Conservation (phyloP, 2,797 vertebrate species). For the Phataginus tetradactyla region DNA sequence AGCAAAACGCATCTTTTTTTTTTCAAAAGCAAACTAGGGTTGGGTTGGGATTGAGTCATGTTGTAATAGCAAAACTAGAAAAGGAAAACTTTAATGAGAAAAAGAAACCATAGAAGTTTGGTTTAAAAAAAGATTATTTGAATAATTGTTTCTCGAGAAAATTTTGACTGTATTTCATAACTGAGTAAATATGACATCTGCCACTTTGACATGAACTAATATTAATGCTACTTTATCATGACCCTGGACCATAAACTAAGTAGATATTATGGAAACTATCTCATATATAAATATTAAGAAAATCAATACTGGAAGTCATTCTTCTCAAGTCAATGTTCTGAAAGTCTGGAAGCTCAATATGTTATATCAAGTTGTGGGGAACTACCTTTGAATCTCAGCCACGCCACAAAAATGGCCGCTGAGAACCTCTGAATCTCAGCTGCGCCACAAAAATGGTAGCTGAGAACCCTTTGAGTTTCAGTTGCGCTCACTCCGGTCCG, state of each 20-base stretch:
- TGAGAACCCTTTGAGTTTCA: no score
- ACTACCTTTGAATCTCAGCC: no score
- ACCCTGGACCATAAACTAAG: neutral
- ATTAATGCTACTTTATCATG: neutral
- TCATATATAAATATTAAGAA: neutral
- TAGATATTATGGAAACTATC: neutral
- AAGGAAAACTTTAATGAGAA: slow-evolving; percentile 62
- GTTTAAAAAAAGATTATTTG: neutral
- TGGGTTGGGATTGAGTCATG: neutral
- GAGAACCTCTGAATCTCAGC: no score
- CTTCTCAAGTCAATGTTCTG: neutral
- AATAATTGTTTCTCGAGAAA: neutral
- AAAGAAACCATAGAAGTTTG: slow-evolving; percentile 71
- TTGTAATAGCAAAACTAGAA: slow-evolving; percentile 7
- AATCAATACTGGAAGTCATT: slow-evolving; percentile 10
- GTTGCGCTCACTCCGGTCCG: no score
- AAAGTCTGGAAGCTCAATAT: neutral
- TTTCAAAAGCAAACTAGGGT: slow-evolving; percentile 81
- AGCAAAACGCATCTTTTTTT: slow-evolving; percentile 83
- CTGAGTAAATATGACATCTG: neutral
- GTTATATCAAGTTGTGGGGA: neutral
- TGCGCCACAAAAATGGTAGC: no score
- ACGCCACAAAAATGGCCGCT: no score
- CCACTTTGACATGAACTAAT: neutral
- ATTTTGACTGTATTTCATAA: neutral